phyloP scores from a whole-genome alignment of 2,888 invertebrate species.

The Hydropsyche betteni region DNA sequence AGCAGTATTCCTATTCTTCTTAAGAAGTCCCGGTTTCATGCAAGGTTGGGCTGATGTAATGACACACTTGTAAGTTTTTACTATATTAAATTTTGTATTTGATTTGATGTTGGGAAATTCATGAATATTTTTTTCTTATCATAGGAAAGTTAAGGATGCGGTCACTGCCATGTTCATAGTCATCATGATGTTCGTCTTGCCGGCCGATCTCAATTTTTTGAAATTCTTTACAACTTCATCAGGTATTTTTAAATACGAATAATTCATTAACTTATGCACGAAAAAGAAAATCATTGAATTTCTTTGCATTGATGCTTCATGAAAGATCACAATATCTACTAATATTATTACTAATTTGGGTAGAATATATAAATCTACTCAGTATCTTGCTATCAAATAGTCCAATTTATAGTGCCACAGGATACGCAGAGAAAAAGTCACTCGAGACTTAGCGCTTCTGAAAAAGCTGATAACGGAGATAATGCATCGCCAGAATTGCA shows the following conservation, averaged over 20 bases:
- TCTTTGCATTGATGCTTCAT: constrained; percentile 30
- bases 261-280: constrained; percentile 14
- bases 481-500: constrained; percentile 43
- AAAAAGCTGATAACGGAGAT: constrained; percentile 47
- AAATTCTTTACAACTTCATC: constrained; percentile 67
- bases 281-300: constrained; percentile 23
- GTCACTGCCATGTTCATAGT: constrained; percentile 86
- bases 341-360: constrained; percentile 34
- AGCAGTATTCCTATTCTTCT: constrained; percentile 87
- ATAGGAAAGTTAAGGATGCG: constrained; percentile 78
- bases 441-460: constrained; percentile 43
- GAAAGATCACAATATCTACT: constrained; percentile 35
- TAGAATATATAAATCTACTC: constrained; percentile 20
- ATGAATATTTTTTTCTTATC: constrained; percentile 53
- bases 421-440: constrained; percentile 39
- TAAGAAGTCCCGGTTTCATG: constrained; percentile 88
- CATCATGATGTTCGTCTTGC: constrained; percentile 83
- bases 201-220: constrained; percentile 79
- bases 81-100: background rate
- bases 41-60: constrained; percentile 84
- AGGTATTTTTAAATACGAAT: constrained; percentile 48
- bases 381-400: constrained; percentile 36
- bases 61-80: constrained; percentile 65
- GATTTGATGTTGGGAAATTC: background rate
- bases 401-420: constrained; percentile 47